Base-by-base conservation (phyloP, 2,113 vertebrate genomes). In the Rhabdornis inornatus region DNA sequence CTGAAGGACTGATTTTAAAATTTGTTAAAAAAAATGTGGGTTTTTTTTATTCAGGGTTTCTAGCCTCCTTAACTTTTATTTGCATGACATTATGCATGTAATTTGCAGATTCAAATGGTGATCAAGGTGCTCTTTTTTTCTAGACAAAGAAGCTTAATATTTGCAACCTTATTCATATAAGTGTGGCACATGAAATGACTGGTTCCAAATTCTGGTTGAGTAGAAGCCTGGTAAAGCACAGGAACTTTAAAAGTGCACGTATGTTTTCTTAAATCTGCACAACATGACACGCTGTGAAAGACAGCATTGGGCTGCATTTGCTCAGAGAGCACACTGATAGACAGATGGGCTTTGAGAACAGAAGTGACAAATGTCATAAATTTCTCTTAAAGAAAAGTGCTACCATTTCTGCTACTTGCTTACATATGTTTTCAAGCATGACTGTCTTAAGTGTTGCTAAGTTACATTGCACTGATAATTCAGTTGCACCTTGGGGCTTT, bases 321-420 rank as follows among this genome's bases (percentile, higher is more conserved):
- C 88, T 85, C 37, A 42, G 83, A 18, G 85, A 83, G 40, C 75
- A 83, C 88, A 14, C 70, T 93, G 92, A 86, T 60, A 93, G 78
- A 82, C 84, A 94, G 95, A 94, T 95, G 95, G 94, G 83, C 87
- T 89, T 56, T 40, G 69, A 84, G 77, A 83, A 75, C 49, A 69
- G 69, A 89, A 96, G 87, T 92, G 77, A 84, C 57, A 95, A 87
- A 92, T 69, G 65, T 78, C 39, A 85, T 92, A 79, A 89, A 84
- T 87, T 94, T 68, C 64, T 89, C 74, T 88, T 78, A 79, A 94
- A 84, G 86, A 86, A 83, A 89, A 95, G 81, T 56, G 65, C 83
- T 92, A 68, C 71, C 31, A 15, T 65, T 89, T 76, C 92, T 96
- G 90, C 53, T 69, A 30, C 83, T 84, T 83, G 83, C 61, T 94